A percentile compares a stretch with the other conserved stretches of the same genome.
Conservation (phyloP, 2,888 invertebrate species). For the Salticus scenicus region DNA sequence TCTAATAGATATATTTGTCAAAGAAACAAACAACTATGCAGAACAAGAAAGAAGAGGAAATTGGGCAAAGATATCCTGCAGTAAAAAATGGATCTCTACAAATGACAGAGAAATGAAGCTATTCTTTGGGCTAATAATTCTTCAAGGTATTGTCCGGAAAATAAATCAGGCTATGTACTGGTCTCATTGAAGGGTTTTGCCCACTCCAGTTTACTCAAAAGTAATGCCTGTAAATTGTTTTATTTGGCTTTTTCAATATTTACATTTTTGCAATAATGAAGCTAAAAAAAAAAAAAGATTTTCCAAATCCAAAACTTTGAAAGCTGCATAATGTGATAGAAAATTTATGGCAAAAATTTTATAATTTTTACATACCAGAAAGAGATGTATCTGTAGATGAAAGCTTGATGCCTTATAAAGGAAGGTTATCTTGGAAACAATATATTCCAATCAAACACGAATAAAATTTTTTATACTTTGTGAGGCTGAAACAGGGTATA, state of each 20-base stretch:
- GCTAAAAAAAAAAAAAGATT: slow-evolving; percentile 14
- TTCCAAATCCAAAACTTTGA: slow-evolving; percentile 31
- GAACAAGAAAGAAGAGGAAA: slow-evolving; percentile 30
- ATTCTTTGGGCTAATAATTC: slow-evolving; percentile 6
- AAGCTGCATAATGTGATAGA: slow-evolving; percentile 17
- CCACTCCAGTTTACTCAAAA: slow-evolving; percentile 20
- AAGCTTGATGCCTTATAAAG: slow-evolving; percentile 54
- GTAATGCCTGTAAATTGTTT: slow-evolving; percentile 28
- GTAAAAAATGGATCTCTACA: slow-evolving; percentile 34
- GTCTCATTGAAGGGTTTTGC: slow-evolving; percentile 33
- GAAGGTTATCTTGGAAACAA: slow-evolving; percentile 63
- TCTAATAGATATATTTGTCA: slow-evolving; percentile 2
- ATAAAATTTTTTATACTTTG: slow-evolving; percentile 66
- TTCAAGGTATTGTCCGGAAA: slow-evolving; percentile 31
- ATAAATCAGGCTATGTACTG: slow-evolving; percentile 35
- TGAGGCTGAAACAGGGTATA: slow-evolving; percentile 61
- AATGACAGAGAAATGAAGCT: slow-evolving; percentile 25
- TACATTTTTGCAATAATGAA: slow-evolving; percentile 33
- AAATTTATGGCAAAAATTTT: slow-evolving; percentile 8
- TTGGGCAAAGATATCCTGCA: slow-evolving; percentile 10
- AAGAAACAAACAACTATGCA: slow-evolving; percentile 12
- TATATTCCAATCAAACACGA: slow-evolving; percentile 69
- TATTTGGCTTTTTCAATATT: slow-evolving; percentile 30
- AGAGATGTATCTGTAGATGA: background rate
- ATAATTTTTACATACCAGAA: slow-evolving; percentile 23